Base-by-base conservation (phyloP, 2,888 invertebrate genomes). In the Chloroclysta siterata region DNA sequence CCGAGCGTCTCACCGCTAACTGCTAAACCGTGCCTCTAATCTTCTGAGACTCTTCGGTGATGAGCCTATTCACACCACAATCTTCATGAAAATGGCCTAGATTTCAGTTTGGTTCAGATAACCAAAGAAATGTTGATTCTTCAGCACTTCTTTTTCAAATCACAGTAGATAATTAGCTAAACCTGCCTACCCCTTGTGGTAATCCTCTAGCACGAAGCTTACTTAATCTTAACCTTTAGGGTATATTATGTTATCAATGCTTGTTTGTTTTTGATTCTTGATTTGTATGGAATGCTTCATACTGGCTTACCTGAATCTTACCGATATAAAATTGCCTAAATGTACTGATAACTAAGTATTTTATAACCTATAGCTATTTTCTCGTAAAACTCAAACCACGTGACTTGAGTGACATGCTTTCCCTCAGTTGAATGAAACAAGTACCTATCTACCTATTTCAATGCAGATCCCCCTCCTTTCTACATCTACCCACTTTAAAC, bases 1-100 rank as follows among this genome's bases (percentile, higher is more conserved):
- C 72, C 82, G 77, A 59, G 59, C 60, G 56, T 65, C 65, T 60
- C 58, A 51, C 58, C 75, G 75, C 83, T 83, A 83, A 82, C 84
- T 81, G 77, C 84, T 83, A 76, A 81, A 83, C 83, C 82, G 77
- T 83, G 81, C 79, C 79, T 79, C 79, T 78, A 65, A 75, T 72
- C 77, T 72, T 68, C 64, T 64, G 58, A 69, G 36, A 56, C 64
- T 65, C 60, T 54, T 51, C 44, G 10, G 10, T 55, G 42, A 55
- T 55, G 46, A 53, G 22, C 28, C 44, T 42, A 44, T 39, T 56
- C 46, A n/a, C 50, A 41, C 41, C 41, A 22, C 17, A 13, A 53
- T 41, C 5, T 10, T 29, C 44, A 46, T 8, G 29, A 1, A n/a
- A 48, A n/a, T 50, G 46, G 10, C 29, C n/a, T 50, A 28, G 15